These are phyloP conservation scores for Egretta garzetta DNA, from an alignment of 2,113 vertebrate species.

Conservation along the genomic window DNA sequence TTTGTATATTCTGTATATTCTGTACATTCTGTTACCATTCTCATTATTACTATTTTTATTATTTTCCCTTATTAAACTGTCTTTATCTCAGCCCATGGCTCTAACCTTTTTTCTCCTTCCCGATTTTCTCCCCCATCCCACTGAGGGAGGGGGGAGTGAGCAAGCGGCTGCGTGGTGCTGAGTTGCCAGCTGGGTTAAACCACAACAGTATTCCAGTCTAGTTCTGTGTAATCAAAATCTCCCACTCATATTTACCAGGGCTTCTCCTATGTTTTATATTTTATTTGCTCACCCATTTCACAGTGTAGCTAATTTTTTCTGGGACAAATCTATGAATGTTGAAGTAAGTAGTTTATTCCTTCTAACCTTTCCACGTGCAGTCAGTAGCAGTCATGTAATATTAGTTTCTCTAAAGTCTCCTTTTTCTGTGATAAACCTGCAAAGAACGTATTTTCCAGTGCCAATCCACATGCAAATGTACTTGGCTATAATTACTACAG, in stretches of 20 bases:
- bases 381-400: neutral
- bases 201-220: neutral
- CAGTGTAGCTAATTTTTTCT: neutral
- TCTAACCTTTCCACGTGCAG: neutral
- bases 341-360: neutral
- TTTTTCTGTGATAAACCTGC: neutral
- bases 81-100: no score
- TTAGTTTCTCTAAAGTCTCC: neutral
- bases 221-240: neutral
- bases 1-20: no score
- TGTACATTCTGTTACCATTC: no score
- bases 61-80: no score
- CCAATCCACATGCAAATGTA: neutral
- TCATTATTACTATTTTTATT: no score
- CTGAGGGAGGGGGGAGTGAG: no score
- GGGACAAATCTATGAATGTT: neutral
- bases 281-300: neutral
- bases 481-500: neutral
- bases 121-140: no score
- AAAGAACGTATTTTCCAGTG: neutral
- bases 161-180: no score
- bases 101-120: no score
- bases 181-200: no score
- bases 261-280: neutral
- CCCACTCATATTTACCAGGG: neutral